Evolutionary conservation across 2,888 invertebrate genomes (phyloP), one percentile per base, ranked within the genome.

Genomic region (Palloptera scutellata): DNA sequence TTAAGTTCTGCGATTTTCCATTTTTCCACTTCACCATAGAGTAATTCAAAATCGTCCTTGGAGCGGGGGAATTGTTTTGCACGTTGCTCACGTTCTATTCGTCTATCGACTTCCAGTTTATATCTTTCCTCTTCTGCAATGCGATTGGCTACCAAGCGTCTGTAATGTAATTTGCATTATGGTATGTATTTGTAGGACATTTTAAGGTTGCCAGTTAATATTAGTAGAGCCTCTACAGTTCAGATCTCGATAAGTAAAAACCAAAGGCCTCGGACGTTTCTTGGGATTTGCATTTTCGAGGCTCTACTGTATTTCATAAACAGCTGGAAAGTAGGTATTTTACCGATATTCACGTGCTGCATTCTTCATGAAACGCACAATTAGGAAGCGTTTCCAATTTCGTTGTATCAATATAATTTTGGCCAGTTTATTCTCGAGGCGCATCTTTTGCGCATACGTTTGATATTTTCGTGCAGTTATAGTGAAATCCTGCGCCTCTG

Each of bases 41-140:
- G 84, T 85, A 92, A 88, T 74, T 91, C 90, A 76, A 93, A 94
- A 81, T 93, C 93, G 75, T 89, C 88, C 66, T 89, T 88, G 6
- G 90, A 88, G 75, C 88, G 87, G 0, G 93, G 93, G 78, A 90
- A 91, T n/a, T 90, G 89, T 83, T 89, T 91, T 8, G 89, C 88
- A 42, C 89, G 84, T 15, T 90, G 85, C 77, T 91, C 90, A 43
- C 88, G 88, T 71, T 87, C 86, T 13, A 87, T 85, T 64, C 81
- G 77, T 69, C 73, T 68, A 43, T 76, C 72, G 42, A 74, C 70
- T 15, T 76, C 75, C 54, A 79, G 64, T 40, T 80, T 78, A 15
- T 77, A 76, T 0, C 74, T 74, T n/a, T 78, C 69, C 9, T 83
- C 78, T 41, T 82, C 81, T 5, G 72, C 76, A 13, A 73, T 57